Evolutionary conservation across 1,140 invertebrate genomes (phyloP).

Genomic region (Saccostrea cuccullata): DNA sequence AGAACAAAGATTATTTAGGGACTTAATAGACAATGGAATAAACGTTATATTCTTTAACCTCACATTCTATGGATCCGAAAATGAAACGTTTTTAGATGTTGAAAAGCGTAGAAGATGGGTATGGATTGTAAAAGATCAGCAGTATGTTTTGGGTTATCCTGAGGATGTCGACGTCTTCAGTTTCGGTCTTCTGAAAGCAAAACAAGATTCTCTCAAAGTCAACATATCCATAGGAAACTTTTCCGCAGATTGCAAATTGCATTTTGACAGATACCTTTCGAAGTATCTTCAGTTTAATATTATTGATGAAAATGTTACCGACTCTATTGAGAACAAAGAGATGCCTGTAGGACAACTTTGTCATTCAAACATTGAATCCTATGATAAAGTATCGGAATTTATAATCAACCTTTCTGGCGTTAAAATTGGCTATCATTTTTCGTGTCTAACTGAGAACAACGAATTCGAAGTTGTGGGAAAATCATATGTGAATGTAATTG

Average conservation of each 20-base stretch:
- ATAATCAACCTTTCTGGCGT: not conserved
- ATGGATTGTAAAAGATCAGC: not conserved
- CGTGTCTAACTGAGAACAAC: not conserved
- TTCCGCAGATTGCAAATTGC: not conserved
- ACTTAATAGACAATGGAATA: not conserved
- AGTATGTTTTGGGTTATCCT: not conserved
- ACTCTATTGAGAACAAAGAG: not conserved
- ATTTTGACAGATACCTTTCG: not conserved
- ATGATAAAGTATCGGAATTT: not conserved
- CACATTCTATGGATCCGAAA: not conserved
- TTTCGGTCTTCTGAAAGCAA: not conserved
- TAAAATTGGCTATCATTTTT: not conserved
- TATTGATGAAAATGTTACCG: not conserved
- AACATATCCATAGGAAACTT: not conserved
- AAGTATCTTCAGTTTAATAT: not conserved
- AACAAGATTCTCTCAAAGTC: not conserved
- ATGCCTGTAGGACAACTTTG: not conserved
- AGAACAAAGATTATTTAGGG: not conserved
- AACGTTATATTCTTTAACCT: not conserved
- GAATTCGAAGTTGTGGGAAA: not conserved
- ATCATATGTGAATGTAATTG: not conserved
- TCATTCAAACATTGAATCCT: not conserved
- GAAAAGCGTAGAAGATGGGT: not conserved
- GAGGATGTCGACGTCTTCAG: constrained; percentile 8
- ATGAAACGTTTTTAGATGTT: not conserved